phyloP scores from a whole-genome alignment of 1,140 invertebrate genomes.

The Ceratina calcarata region DNA sequence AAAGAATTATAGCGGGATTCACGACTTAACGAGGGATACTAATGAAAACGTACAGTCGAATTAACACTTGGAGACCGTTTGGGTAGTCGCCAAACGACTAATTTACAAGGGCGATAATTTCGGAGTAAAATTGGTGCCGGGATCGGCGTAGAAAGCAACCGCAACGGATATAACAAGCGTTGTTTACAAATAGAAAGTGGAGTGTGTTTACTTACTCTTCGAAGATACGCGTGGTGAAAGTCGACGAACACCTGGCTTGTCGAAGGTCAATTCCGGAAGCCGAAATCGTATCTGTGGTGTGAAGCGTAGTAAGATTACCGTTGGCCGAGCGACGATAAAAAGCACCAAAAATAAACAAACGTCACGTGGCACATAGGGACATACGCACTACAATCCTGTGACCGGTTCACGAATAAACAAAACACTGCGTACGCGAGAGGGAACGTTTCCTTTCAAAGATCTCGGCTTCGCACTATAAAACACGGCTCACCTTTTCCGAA shows the following conservation, averaged over 20 bases:
- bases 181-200: background rate
- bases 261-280: background rate
- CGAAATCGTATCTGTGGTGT: background rate
- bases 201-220: conserved; percentile 24
- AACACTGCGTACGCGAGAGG: conserved; percentile 3
- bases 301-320: too few species aligned
- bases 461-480: background rate
- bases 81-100: conserved; percentile 47
- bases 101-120: conserved; percentile 56
- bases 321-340: background rate
- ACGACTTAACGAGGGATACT: conserved; percentile 47
- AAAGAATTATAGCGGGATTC: conserved; percentile 45
- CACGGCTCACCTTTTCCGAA: conserved; percentile 20
- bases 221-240: background rate
- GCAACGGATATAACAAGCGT: conserved; percentile 1
- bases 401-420: conserved; percentile 31
- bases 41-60: conserved; percentile 51
- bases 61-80: conserved; percentile 50
- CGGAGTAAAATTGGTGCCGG: conserved; percentile 3
- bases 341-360: conserved; percentile 36
- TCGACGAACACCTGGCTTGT: background rate
- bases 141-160: conserved; percentile 2
- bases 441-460: conserved; percentile 20
- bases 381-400: conserved; percentile 20
- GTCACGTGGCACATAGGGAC: conserved; percentile 44